Evolutionary conservation across 2,797 vertebrate genomes (phyloP).

Genomic region (Paratrypauchen microcephalus): DNA sequence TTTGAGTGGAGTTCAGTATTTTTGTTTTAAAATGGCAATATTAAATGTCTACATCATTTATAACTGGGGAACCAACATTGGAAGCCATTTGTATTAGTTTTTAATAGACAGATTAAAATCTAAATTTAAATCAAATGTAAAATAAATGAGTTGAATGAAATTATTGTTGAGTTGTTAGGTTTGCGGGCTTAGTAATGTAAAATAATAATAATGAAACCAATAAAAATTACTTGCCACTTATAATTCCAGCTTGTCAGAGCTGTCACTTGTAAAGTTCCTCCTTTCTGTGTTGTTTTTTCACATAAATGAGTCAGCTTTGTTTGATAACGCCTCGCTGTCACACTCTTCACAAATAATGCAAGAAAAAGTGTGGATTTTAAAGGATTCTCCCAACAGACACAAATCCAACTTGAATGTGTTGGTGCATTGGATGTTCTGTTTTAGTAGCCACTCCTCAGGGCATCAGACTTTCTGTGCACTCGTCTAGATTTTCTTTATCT

Average conservation of each 20-base stretch:
- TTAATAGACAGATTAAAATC: too few species aligned
- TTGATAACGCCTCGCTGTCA: constrained; percentile 31
- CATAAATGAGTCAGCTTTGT: constrained; percentile 30
- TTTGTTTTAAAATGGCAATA: too few species aligned
- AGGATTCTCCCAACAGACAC: constrained; percentile 13
- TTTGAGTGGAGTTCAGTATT: too few species aligned
- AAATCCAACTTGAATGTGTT: constrained; percentile 37
- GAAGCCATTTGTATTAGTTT: too few species aligned
- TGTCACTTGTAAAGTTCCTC: constrained; percentile 11
- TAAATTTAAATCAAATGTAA: too few species aligned
- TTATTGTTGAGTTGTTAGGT: not conserved
- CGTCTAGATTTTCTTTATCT: constrained; percentile 38
- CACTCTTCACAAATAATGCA: constrained; percentile 24
- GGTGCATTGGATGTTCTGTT: constrained; percentile 55
- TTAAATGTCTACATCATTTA: too few species aligned
- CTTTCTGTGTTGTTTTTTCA: constrained; percentile 3
- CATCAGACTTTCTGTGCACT: constrained; percentile 47
- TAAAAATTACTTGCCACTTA: not conserved
- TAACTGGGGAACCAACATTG: too few species aligned
- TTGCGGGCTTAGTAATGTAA: not conserved
- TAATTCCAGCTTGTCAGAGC: not conserved
- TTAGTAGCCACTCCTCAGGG: constrained; percentile 47
- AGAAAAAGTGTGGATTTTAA: not conserved
- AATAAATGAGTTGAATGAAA: not conserved
- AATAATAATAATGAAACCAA: not conserved